A percentile compares a stretch with the other conserved stretches of the same genome.
phyloP scores from a whole-genome alignment of 2,113 vertebrate genomes.

The Burhinus oedicnemus region DNA sequence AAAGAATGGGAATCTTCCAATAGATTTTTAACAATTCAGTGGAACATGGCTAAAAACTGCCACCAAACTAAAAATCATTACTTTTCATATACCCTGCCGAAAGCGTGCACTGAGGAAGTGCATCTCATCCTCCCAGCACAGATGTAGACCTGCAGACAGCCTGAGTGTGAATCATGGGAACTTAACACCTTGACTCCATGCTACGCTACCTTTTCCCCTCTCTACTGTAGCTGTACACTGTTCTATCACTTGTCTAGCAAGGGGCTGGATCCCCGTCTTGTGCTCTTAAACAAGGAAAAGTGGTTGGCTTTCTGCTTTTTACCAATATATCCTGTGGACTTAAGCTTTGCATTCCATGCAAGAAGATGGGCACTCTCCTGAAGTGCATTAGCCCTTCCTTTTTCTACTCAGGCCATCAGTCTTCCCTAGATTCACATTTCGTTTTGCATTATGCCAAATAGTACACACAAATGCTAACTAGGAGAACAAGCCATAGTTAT shows the following conservation, averaged over 20 bases:
- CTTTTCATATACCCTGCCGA: neutral
- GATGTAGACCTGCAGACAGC: neutral
- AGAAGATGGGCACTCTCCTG: neutral
- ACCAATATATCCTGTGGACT: neutral
- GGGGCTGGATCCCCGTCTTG: neutral
- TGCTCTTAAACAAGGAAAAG: neutral
- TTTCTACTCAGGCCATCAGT: neutral
- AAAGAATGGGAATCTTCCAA: neutral
- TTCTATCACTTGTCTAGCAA: neutral
- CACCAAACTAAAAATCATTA: neutral
- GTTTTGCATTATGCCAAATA: neutral
- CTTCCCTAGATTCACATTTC: constrained; percentile 41
- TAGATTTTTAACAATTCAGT: neutral
- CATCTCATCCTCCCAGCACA: neutral
- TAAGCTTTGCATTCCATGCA: neutral
- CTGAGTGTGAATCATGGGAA: neutral
- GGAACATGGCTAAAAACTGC: neutral
- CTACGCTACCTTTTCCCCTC: neutral
- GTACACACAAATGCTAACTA: constrained; percentile 7
- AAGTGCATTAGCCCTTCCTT: neutral
- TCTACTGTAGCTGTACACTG: neutral
- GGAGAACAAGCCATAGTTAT: constrained; percentile 46
- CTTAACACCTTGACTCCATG: neutral
- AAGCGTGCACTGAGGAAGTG: neutral
- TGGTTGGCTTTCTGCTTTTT: neutral